phyloP scores from a whole-genome alignment of 2,797 vertebrate genomes.

The Anomalospiza imberbis region DNA sequence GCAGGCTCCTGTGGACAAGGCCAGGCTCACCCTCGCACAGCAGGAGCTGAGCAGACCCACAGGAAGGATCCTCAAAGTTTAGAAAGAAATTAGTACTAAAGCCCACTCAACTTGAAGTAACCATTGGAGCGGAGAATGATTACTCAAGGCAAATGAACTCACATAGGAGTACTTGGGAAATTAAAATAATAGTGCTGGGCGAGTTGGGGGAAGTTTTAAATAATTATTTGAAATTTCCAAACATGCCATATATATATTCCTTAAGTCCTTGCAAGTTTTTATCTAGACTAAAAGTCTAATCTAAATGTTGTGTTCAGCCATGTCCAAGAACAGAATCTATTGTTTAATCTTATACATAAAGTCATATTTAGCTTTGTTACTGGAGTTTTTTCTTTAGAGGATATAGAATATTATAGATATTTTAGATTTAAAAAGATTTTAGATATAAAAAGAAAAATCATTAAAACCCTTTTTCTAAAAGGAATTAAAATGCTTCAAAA shows the following conservation, averaged over 20 bases:
- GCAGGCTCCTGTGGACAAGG: not conserved
- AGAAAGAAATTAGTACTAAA: slow-evolving; percentile 52
- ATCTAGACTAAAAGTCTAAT: not conserved
- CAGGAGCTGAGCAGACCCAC: slow-evolving; percentile 6
- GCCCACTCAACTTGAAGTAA: slow-evolving; percentile 36
- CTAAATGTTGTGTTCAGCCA: not conserved
- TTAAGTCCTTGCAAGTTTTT: not conserved
- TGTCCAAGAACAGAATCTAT: not conserved
- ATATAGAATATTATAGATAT: not conserved
- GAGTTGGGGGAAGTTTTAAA: not conserved
- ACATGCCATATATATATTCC: not conserved
- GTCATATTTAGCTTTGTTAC: not conserved
- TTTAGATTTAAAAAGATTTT: not conserved
- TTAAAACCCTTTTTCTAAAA: not conserved
- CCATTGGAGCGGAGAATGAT: slow-evolving; percentile 12
- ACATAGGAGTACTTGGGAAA: not conserved
- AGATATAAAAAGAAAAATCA: not conserved
- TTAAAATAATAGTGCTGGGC: not conserved
- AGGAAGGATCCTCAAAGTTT: slow-evolving; percentile 40
- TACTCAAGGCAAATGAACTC: slow-evolving; percentile 36
- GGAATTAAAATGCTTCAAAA: not conserved
- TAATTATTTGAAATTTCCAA: not conserved
- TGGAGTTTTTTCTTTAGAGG: not conserved
- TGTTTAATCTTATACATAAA: not conserved
- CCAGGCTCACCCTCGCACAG: not conserved